Evolutionary conservation across 2,113 vertebrate species (phyloP).

Genomic region (Silurus asotus): DNA sequence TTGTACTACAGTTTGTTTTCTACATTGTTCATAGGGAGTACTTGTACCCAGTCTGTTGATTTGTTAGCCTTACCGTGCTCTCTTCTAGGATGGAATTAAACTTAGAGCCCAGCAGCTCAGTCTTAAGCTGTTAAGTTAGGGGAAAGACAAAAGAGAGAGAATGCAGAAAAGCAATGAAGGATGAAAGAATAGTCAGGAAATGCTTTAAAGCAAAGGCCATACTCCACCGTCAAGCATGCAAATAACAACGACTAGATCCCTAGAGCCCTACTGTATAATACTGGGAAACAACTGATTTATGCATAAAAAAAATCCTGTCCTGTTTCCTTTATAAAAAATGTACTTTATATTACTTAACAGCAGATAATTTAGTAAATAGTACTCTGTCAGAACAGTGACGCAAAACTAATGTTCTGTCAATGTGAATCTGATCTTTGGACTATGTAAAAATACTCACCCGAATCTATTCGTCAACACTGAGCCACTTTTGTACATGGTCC

Average conservation of each 20-base stretch:
- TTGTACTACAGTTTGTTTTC: constrained; percentile 2
- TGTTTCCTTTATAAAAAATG: neutral
- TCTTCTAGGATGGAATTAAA: constrained; percentile 86
- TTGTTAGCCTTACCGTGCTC: constrained; percentile 77
- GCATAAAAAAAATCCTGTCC: neutral
- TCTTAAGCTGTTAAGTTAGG: constrained; percentile 82
- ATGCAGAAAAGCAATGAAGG: constrained; percentile 78
- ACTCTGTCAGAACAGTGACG: neutral
- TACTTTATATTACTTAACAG: neutral
- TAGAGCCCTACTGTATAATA: neutral
- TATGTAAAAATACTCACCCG: neutral
- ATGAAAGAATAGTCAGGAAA: constrained; percentile 72
- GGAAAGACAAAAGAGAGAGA: constrained; percentile 77
- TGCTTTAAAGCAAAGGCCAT: constrained; percentile 59
- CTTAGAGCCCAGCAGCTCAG: constrained; percentile 84
- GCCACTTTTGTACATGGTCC: neutral
- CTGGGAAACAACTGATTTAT: neutral
- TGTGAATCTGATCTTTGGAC: neutral
- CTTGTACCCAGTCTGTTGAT: constrained; percentile 26
- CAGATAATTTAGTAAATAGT: neutral
- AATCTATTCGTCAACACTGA: neutral
- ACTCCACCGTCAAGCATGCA: constrained; percentile 21
- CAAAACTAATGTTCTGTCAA: neutral
- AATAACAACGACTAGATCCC: constrained; percentile 11
- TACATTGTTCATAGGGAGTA: constrained; percentile 17